These are phyloP conservation scores for Silurus lanzhouensis DNA, from an alignment of 2,797 vertebrate genomes.

Conservation along the genomic window DNA sequence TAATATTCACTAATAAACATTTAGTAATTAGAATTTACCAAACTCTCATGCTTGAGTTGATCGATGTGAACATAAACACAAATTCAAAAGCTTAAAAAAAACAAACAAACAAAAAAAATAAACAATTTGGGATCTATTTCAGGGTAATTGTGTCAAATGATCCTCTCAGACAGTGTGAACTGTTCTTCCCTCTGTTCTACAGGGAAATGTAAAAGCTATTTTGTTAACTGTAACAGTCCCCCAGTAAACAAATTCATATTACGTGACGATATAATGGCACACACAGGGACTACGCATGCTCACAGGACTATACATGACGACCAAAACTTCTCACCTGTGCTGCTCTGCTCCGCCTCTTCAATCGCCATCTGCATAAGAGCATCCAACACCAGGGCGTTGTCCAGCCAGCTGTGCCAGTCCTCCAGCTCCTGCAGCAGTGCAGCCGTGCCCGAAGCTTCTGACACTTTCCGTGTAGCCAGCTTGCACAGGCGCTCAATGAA, in stretches of 20 bases:
- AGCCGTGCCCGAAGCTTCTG: slow-evolving; percentile 87
- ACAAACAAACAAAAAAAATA: too few relatives aligned
- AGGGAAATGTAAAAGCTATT: not conserved
- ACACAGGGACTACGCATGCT: not conserved
- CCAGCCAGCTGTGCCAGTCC: slow-evolving; percentile 98
- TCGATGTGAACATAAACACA: not conserved
- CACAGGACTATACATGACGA: not conserved
- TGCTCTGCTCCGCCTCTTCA: slow-evolving; percentile 93
- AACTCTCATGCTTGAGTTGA: not conserved
- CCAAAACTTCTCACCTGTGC: slow-evolving; percentile 78
- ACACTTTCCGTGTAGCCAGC: slow-evolving; percentile 93
- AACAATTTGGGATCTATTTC: not conserved
- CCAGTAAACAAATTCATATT: not conserved
- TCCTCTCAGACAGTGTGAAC: too few relatives aligned
- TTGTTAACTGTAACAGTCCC: too few relatives aligned
- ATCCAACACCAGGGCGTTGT: slow-evolving; percentile 94
- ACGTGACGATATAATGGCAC: not conserved
- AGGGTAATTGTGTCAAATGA: too few relatives aligned
- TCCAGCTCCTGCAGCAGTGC: slow-evolving; percentile 95
- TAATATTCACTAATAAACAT: not conserved
- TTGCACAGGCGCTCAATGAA: slow-evolving; percentile 96
- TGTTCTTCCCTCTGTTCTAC: not conserved
- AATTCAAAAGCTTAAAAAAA: not conserved
- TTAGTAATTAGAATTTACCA: not conserved
- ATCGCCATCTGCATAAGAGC: slow-evolving; percentile 95